Evolutionary conservation across 1,140 invertebrate genomes (phyloP), one percentile per base, ranked within the genome.

Genomic region (Sycobia sp.): DNA sequence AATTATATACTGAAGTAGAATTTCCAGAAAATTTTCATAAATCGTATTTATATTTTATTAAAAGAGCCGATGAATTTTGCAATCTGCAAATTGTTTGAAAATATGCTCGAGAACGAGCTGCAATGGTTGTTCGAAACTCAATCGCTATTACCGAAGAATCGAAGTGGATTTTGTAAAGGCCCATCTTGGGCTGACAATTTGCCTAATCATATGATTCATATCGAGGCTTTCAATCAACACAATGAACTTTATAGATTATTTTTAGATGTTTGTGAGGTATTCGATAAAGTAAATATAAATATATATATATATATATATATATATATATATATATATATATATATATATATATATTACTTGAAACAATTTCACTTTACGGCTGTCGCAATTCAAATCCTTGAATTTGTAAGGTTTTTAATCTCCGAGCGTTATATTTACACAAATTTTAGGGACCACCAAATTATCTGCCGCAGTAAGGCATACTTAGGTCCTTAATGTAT

Each of bases 51-150:
- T 61, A 62, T 22, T 58, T 65, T 25, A 60, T 67, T 14, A 46
- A 46, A 3, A 63, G 62, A 22, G 23, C 25, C 18, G 56, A 68
- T 32, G 11, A 56, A 65, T 7, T 62, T 63, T 55, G 20, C n/a
- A n/a, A n/a, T n/a, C n/a, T n/a, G n/a, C n/a, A n/a, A n/a, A n/a
- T n/a, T n/a, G n/a, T n/a, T n/a, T n/a, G n/a, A n/a, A n/a, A n/a
- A n/a, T n/a, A n/a, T n/a, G n/a, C n/a, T n/a, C n/a, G n/a, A n/a
- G n/a, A n/a, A n/a, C n/a, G n/a, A n/a, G n/a, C n/a, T n/a, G n/a
- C n/a, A n/a, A n/a, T n/a, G n/a, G n/a, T n/a, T 8, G 51, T 11
- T 54, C 10, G 36, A 54, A 39, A n/a, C n/a, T n/a, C n/a, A n/a
- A n/a, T n/a, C n/a, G n/a, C n/a, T n/a, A n/a, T n/a, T n/a, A n/a